Base-by-base conservation (phyloP, 2,113 vertebrate genomes). In the Marmota monax region DNA sequence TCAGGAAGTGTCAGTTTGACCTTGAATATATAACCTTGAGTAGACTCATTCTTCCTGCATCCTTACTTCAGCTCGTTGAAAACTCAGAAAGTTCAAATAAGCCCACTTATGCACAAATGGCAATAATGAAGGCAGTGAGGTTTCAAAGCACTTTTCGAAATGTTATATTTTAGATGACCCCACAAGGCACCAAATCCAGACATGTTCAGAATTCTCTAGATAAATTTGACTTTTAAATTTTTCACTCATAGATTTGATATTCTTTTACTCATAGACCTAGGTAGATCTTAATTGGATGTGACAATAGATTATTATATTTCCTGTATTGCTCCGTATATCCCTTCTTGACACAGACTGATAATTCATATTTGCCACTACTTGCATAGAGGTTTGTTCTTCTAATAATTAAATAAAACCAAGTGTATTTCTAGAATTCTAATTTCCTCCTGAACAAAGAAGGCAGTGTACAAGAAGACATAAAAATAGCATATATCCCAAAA, bases 391-490 rank as follows among this genome's bases (percentile, higher is more conserved):
- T 92, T 82, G 58, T 92, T 83, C 78, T 29, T 95, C 96, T 93
- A 95, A 95, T 97, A 95, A 96, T 96, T 84, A 93, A 96, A 84
- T 86, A 96, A 96, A 95, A 89, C 42, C 20, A 70, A 92, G 58
- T 91, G 42, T 84, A 85, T 96, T 93, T 92, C 80, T 89, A 95
- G 94, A 97, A 96, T 97, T 97, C 90, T 93, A 85, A 97, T 96
- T 97, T 88, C 80, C 80, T 96, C 77, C 84, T 73, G 90, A 96
- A 96, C 88, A 90, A 96, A 94, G 89, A 97, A 95, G 88, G 61
- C 42, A 37, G 77, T 51, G 39, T 84, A 51, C 84, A 77, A 87
- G 83, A 90, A 96, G 72, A 84, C 84, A 77, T 37, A 91, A 96
- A 96, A 97, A 92, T 96, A 90, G 85, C 82, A 48, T 67, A 70